These are phyloP conservation scores for Ephialtes manifestator DNA, from an alignment of 2,888 invertebrate species.

Conservation along the genomic window DNA sequence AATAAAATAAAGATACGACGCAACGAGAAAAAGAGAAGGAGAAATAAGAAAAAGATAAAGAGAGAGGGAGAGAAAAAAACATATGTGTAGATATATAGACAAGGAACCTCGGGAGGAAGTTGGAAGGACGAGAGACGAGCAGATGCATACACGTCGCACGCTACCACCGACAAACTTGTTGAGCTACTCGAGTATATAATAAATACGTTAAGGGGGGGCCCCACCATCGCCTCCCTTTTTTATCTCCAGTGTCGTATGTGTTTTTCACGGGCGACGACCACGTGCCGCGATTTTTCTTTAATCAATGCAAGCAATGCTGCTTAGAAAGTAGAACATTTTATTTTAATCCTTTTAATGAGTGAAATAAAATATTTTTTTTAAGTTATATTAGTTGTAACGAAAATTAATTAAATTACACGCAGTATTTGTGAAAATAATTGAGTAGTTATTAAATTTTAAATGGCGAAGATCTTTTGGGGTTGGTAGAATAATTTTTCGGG, in stretches of 20 bases:
- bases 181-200: conserved; percentile 65
- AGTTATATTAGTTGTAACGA: background rate
- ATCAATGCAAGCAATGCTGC: conserved; percentile 48
- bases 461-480: too few species aligned
- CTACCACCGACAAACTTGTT: conserved; percentile 59
- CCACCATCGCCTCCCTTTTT: conserved; percentile 30
- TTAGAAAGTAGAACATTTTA: too few species aligned
- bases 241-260: conserved; percentile 45
- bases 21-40: conserved; percentile 27
- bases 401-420: background rate
- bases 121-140: conserved; percentile 62
- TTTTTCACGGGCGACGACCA: conserved; percentile 57
- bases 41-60: conserved; percentile 1
- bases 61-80: conserved; percentile 14
- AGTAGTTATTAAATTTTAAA: too few species aligned
- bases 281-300: conserved; percentile 64
- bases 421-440: background rate
- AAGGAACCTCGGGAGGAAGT: conserved; percentile 60
- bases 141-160: conserved; percentile 54
- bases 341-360: too few species aligned
- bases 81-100: conserved; percentile 7
- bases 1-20: conserved; percentile 51
- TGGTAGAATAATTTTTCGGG: too few species aligned
- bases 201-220: conserved; percentile 48
- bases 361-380: background rate